Percentiles rank a stretch among this genome's conserved stretches.
phyloP scores from a whole-genome alignment of 2,113 vertebrate genomes.

The Notothenia rossii region DNA sequence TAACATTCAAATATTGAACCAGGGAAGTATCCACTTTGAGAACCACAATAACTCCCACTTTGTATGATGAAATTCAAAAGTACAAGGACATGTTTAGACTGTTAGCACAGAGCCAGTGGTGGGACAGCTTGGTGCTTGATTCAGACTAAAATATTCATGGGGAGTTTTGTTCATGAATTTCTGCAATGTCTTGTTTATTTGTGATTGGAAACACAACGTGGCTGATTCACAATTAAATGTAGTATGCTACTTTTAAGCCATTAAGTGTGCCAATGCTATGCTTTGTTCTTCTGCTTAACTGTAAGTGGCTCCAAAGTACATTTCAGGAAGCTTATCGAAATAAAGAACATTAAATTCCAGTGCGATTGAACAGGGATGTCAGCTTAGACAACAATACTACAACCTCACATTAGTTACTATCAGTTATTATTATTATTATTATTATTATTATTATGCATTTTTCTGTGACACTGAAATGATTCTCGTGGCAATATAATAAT shows the following conservation, averaged over 20 bases:
- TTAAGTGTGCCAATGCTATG: not conserved
- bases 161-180: conserved; percentile 45
- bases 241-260: not conserved
- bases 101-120: conserved; percentile 19
- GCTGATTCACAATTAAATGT: not conserved
- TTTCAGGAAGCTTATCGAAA: conserved; percentile 9
- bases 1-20: too few species aligned
- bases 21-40: too few species aligned
- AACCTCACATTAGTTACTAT: not conserved
- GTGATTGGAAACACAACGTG: not conserved
- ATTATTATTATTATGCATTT: not conserved
- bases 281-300: not conserved
- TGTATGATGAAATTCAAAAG: conserved; percentile 11
- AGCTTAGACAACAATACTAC: not conserved
- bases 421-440: not conserved
- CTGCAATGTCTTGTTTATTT: conserved; percentile 45
- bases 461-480: not conserved
- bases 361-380: not conserved
- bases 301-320: not conserved
- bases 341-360: not conserved
- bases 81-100: conserved; percentile 19
- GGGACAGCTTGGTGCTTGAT: conserved; percentile 16
- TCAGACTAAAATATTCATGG: conserved; percentile 65
- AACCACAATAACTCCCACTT: not conserved
- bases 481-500: not conserved